A percentile compares a stretch with the other conserved stretches of the same genome.
These are phyloP conservation scores for Vireo griseus DNA, from an alignment of 2,797 vertebrate genomes.

Conservation along the genomic window DNA sequence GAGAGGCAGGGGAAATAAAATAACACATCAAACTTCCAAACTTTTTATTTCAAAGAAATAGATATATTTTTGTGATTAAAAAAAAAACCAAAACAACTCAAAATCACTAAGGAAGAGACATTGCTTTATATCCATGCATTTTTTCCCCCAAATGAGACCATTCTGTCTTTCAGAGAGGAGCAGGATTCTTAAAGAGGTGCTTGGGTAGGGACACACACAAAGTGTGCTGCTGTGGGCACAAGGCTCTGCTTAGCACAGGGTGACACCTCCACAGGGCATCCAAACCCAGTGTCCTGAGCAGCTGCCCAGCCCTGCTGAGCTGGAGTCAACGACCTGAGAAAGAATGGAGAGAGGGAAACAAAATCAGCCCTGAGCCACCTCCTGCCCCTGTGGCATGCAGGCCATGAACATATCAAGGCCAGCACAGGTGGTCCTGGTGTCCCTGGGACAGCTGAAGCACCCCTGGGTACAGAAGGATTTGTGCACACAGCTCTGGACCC, in stretches of 20 bases:
- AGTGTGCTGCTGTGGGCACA: neutral
- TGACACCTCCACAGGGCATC: fast-evolving
- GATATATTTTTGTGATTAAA: neutral
- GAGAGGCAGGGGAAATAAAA: constrained; percentile 22
- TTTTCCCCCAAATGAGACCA: neutral
- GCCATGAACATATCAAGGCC: fast-evolving
- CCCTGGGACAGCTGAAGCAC: neutral
- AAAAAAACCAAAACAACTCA: fast-evolving
- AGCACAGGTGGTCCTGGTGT: neutral
- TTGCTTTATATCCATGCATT: neutral
- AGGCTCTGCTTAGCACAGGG: neutral
- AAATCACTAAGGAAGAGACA: neutral
- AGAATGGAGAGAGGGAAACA: neutral
- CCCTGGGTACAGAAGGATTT: neutral
- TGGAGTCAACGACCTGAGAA: neutral
- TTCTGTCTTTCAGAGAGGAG: neutral
- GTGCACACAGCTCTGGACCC: neutral
- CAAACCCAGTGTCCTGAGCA: fast-evolving
- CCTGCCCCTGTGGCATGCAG: neutral
- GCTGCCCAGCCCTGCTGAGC: neutral
- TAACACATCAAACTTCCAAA: constrained; percentile 32
- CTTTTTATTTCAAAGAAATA: constrained; percentile 2
- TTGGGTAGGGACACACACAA: neutral
- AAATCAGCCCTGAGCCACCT: neutral
- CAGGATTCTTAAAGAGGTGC: neutral